Conservation (phyloP, 2,113 vertebrate genomes). For the Steatornis caripensis region DNA sequence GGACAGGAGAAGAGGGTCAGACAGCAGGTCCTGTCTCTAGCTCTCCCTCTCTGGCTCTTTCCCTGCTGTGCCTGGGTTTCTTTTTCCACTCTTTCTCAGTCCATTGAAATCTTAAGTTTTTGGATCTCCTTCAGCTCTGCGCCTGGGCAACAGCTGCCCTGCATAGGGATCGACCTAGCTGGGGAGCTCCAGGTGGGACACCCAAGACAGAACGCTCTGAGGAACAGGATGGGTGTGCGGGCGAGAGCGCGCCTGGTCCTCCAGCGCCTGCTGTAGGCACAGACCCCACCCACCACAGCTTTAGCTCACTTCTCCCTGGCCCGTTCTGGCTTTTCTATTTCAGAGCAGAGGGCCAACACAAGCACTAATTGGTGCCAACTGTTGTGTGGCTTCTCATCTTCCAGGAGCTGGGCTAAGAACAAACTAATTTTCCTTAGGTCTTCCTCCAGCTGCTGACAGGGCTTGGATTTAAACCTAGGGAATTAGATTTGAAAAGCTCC, state of each 20-base stretch:
- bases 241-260: not conserved
- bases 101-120: fast-evolving
- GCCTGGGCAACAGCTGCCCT: not conserved
- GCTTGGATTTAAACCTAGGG: not conserved
- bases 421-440: not conserved
- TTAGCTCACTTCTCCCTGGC: not conserved
- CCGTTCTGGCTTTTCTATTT: not conserved
- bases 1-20: not conserved
- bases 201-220: not conserved
- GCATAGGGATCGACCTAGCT: not conserved
- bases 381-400: not conserved
- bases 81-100: not conserved
- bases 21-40: not conserved
- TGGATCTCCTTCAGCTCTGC: not conserved
- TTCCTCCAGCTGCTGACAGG: slow-evolving; percentile 23
- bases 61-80: not conserved
- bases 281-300: not conserved
- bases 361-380: not conserved
- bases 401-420: not conserved
- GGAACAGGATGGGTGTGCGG: not conserved
- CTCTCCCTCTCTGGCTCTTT: not conserved
- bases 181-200: not conserved
- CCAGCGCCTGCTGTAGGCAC: not conserved
- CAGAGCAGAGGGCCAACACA: fast-evolving
- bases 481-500: not conserved